Evolutionary conservation across 2,797 vertebrate species (phyloP).

Genomic region (Microctenopoma steveboyesi): DNA sequence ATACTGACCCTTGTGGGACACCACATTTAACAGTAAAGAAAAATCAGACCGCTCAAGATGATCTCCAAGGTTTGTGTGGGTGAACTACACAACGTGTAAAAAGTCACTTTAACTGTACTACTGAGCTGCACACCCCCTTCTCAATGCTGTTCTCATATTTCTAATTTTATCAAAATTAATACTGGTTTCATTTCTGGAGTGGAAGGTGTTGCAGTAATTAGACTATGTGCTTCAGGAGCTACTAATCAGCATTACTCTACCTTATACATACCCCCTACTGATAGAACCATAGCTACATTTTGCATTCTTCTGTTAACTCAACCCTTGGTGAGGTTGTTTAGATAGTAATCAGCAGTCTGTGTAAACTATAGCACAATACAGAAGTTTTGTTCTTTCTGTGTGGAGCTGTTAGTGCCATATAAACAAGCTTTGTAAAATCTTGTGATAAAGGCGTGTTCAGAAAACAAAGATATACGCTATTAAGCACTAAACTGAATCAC

Average conservation of each 20-base stretch:
- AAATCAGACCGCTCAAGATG: not conserved
- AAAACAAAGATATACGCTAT: too few species aligned
- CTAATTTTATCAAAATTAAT: constrained; percentile 41
- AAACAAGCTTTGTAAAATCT: not conserved
- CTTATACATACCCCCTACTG: constrained; percentile 46
- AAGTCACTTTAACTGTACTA: not conserved
- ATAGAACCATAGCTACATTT: constrained; percentile 31
- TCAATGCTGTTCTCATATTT: constrained; percentile 2
- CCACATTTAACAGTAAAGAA: not conserved
- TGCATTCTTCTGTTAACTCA: constrained; percentile 38
- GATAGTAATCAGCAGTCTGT: constrained; percentile 11
- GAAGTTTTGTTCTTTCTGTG: not conserved
- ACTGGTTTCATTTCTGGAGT: constrained; percentile 23
- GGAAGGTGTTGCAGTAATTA: constrained; percentile 57
- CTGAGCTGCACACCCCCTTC: not conserved
- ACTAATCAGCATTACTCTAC: constrained; percentile 49
- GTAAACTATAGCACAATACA: not conserved
- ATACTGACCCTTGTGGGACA: not conserved
- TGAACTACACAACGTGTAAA: not conserved
- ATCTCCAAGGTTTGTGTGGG: not conserved
- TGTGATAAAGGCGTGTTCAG: too few species aligned
- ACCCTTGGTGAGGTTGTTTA: constrained; percentile 24
- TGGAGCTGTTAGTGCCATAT: not conserved
- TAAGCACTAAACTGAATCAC: too few species aligned
- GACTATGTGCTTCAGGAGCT: constrained; percentile 30